Evolutionary conservation across 2,797 vertebrate species (phyloP).

Genomic region (Aulostomus chinensis): DNA sequence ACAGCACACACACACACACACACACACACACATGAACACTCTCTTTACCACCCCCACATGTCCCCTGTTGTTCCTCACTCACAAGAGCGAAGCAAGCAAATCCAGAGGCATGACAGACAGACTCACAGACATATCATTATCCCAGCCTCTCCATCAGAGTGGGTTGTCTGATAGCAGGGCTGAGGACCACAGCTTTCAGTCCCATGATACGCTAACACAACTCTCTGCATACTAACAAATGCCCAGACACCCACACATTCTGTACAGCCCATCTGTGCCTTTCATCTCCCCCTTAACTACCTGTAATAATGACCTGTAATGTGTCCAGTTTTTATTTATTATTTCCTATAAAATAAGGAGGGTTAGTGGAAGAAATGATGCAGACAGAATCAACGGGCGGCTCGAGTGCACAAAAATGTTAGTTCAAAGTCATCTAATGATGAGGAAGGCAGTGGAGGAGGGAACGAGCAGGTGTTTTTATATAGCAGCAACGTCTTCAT

Average conservation of each 20-base stretch:
- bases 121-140: conserved; percentile 79
- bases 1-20: conserved; percentile 27
- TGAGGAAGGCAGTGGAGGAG: too few relatives aligned
- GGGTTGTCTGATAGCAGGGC: conserved; percentile 64
- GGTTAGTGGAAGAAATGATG: too few relatives aligned
- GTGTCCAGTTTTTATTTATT: background rate
- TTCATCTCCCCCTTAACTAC: conserved; percentile 29
- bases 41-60: conserved; percentile 61
- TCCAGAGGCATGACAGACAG: conserved; percentile 65
- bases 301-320: conserved; percentile 21
- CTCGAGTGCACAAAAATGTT: too few relatives aligned
- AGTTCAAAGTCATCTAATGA: too few relatives aligned
- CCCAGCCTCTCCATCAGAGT: conserved; percentile 67
- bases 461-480: too few relatives aligned
- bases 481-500: too few relatives aligned
- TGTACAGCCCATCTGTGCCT: conserved; percentile 33
- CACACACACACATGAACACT: conserved; percentile 25
- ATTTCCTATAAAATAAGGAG: conserved; percentile 6
- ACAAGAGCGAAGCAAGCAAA: conserved; percentile 54
- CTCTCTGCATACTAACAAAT: conserved; percentile 66
- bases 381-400: too few relatives aligned
- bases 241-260: conserved; percentile 32
- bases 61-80: conserved; percentile 67
- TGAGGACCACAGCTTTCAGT: conserved; percentile 61
- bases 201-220: conserved; percentile 54